phyloP scores from a whole-genome alignment of 1,140 invertebrate genomes.

The Drosophila yakuba region DNA sequence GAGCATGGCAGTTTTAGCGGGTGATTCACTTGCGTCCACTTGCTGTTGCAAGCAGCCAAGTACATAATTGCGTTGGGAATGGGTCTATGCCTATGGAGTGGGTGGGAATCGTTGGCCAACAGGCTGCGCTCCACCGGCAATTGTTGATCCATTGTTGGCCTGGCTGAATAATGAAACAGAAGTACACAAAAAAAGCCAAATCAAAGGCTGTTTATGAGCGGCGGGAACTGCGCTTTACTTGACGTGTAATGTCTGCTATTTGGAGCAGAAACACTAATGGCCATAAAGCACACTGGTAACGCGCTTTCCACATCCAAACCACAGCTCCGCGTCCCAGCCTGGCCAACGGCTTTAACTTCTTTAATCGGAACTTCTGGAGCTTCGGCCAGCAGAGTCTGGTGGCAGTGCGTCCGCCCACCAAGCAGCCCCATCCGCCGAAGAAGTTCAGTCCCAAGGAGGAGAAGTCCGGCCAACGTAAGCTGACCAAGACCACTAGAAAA shows the following conservation, averaged over 20 bases:
- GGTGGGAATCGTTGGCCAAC: constrained; percentile 55
- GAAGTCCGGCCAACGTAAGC: constrained; percentile 79
- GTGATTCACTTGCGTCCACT: constrained; percentile 8
- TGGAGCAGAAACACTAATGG: constrained; percentile 75
- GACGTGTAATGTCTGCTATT: constrained; percentile 72
- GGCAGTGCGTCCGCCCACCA: constrained; percentile 55
- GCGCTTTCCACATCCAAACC: constrained; percentile 39
- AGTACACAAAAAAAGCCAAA: constrained; percentile 16
- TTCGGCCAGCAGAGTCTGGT: constrained; percentile 69
- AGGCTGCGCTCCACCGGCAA: constrained; percentile 35
- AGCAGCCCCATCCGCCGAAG: constrained; percentile 84
- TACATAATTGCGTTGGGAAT: constrained; percentile 57
- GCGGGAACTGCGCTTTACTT: constrained; percentile 75
- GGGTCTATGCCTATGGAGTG: constrained; percentile 20
- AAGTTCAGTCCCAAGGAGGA: constrained; percentile 85
- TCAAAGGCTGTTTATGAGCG: constrained; percentile 54
- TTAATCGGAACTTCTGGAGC: constrained; percentile 66
- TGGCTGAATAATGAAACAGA: constrained; percentile 30
- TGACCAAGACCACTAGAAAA: constrained; percentile 46
- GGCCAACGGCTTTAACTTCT: constrained; percentile 73
- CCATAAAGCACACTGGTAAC: constrained; percentile 59
- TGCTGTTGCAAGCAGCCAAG: constrained; percentile 49
- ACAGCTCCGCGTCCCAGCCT: constrained; percentile 66
- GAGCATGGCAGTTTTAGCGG: constrained; percentile 5
- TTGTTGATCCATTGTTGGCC: constrained; percentile 37